phyloP scores from a whole-genome alignment of 2,113 vertebrate species.

The Formicarius rufipectus region DNA sequence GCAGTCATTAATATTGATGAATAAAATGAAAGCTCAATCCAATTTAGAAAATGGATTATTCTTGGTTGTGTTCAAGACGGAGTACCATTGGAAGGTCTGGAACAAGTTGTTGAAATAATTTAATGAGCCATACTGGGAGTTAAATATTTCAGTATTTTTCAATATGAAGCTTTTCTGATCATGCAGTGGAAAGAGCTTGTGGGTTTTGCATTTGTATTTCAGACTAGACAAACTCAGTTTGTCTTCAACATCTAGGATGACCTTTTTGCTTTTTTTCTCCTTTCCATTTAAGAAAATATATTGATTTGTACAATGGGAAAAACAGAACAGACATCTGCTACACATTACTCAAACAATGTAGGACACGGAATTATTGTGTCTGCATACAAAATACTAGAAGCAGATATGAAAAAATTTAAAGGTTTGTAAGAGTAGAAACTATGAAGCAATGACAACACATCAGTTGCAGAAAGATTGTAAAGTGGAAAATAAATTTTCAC shows the following conservation, averaged over 20 bases:
- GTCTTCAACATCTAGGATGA: neutral
- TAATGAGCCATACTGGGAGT: neutral
- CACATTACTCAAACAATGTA: neutral
- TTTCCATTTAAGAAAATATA: slow-evolving; percentile 8
- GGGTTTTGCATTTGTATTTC: neutral
- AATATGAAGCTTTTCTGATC: neutral
- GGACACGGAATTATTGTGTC: neutral
- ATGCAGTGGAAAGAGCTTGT: neutral
- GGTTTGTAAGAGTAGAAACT: neutral
- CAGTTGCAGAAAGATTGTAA: neutral
- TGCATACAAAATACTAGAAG: slow-evolving; percentile 11
- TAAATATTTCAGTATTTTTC: neutral
- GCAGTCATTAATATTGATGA: neutral
- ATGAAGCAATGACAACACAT: neutral
- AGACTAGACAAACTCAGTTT: neutral
- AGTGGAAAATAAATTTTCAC: neutral
- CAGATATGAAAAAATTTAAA: neutral
- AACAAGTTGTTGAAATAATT: neutral
- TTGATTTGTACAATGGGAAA: neutral
- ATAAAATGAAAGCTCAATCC: neutral
- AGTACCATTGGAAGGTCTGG: neutral
- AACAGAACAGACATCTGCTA: slow-evolving; percentile 20
- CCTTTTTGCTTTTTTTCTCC: neutral
- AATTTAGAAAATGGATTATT: neutral
- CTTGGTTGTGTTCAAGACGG: neutral